Evolutionary conservation across 2,888 invertebrate species (phyloP), one percentile per base, ranked within the genome.

Genomic region (Drosophila mulleri): DNA sequence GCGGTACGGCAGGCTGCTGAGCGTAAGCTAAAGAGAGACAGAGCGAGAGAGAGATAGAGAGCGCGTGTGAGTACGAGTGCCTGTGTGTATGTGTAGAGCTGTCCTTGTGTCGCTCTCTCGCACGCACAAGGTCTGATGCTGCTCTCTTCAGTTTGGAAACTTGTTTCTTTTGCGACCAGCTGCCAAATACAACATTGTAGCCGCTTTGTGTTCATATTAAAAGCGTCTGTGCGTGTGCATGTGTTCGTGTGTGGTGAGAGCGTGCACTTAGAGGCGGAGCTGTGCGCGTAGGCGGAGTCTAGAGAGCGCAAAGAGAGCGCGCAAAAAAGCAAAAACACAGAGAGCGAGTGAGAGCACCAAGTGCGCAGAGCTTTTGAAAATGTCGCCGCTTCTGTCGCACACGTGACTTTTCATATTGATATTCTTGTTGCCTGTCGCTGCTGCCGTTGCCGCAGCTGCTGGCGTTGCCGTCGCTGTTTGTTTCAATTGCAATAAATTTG

Each of bases 401-500:
- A 71, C 74, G 79, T 64, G 63, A 70, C 80, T 67, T 57, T 68
- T 59, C 29, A 14, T 14, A 20, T 57, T 64, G 53, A 44, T 75
- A 44, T 54, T 58, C 60, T 56, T 65, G 44, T 44, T 60, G 57
- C 45, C 42, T 60, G 56, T 16, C 58, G 54, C 60, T 60, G 66
- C 60, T 59, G 70, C 53, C 45, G 63, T 29, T 52, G 53, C 16
- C 56, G 48, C 26, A 44, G 62, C 9, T 20, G 58, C 23, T 58
- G n/a, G 14, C 56, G 52, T 29, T 44, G 59, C 12, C 52, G 66
- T 67, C 71, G 68, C 69, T 57, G 75, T 88, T 87, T 90, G 91
- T 86, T 90, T 89, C 89, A 89, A 82, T 89, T 89, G 78, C 90
- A 90, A 87, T 89, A 78, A 79, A 78, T 83, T 90, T 89, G 90